Conservation (phyloP, 1,140 invertebrate genomes). For the Caerostris darwini region DNA sequence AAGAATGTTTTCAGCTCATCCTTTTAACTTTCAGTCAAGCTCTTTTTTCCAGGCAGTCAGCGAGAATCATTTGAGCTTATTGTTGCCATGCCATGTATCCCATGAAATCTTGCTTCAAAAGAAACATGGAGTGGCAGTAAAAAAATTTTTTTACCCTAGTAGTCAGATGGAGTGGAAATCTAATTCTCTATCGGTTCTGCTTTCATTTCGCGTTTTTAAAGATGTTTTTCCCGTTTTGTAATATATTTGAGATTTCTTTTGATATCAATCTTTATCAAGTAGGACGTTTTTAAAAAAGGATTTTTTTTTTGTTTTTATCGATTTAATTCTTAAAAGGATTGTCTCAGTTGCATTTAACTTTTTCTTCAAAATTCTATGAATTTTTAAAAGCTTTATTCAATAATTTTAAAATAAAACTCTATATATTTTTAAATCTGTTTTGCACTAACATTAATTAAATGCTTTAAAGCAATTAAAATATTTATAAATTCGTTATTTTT, state of each 20-base stretch:
- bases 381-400: not conserved
- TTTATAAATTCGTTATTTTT: no score
- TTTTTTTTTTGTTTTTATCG: no score
- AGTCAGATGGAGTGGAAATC: not conserved
- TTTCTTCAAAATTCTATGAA: not conserved
- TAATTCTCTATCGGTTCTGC: no score
- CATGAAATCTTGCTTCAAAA: constrained; percentile 21
- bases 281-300: not conserved
- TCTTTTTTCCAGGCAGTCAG: not conserved
- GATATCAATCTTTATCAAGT: not conserved
- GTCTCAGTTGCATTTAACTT: no score
- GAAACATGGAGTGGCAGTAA: not conserved
- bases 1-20: constrained; percentile 12
- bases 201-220: not conserved
- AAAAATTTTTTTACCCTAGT: not conserved
- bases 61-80: constrained; percentile 6
- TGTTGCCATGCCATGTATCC: constrained; percentile 45
- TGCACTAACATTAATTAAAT: not conserved
- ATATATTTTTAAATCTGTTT: not conserved
- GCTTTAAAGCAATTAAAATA: no score
- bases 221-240: not conserved
- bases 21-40: not conserved
- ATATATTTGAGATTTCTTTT: not conserved
- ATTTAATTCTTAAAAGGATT: no score
- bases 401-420: not conserved